Evolutionary conservation across 2,888 invertebrate species (phyloP).

Genomic region (Ephialtes manifestator): DNA sequence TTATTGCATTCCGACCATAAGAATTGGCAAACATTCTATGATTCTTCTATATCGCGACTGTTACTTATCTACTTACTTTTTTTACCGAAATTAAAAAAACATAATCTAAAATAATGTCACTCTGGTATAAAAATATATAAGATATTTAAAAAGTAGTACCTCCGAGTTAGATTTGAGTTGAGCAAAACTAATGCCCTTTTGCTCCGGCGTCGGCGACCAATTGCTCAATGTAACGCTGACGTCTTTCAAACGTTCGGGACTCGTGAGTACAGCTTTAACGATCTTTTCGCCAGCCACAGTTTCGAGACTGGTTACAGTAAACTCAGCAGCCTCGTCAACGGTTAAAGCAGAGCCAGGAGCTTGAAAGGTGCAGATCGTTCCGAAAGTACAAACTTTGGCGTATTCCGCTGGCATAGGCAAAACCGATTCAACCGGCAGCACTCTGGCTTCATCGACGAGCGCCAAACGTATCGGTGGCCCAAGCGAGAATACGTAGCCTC

Average conservation of each 20-base stretch:
- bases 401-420: slow-evolving; percentile 73
- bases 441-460: slow-evolving; percentile 76
- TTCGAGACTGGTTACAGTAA: slow-evolving; percentile 9
- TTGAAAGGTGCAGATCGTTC: slow-evolving; percentile 51
- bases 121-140: background rate
- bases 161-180: slow-evolving; percentile 75
- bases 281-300: background rate
- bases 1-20: too few species aligned
- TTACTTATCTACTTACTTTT: too few species aligned
- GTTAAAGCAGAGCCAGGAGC: background rate
- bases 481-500: slow-evolving; percentile 77
- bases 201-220: slow-evolving; percentile 77
- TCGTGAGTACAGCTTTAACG: slow-evolving; percentile 20
- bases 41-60: too few species aligned
- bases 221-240: slow-evolving; percentile 69
- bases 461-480: slow-evolving; percentile 73
- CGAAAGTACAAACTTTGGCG: slow-evolving; percentile 70
- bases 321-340: background rate
- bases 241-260: slow-evolving; percentile 5
- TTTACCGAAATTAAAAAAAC: too few species aligned
- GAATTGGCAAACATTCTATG: too few species aligned
- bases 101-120: too few species aligned
- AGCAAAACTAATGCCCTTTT: slow-evolving; percentile 73
- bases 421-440: slow-evolving; percentile 66
- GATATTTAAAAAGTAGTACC: slow-evolving; percentile 67